Conservation (phyloP, 2,888 invertebrate genomes). For the Nephrocerus scutellatus region DNA sequence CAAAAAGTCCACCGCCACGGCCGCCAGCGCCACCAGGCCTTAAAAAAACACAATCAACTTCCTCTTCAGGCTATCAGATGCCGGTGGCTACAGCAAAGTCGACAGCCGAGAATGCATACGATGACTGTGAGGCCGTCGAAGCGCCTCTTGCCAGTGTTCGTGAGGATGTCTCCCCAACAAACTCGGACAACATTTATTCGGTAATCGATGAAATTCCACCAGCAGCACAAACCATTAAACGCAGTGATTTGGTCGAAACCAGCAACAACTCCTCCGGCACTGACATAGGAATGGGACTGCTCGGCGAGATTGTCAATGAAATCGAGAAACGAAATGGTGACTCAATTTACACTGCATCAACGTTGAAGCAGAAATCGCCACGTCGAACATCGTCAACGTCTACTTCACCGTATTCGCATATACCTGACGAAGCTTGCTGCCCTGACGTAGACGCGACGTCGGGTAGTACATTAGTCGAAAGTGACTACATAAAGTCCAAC, state of each 20-base stretch:
- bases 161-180: constrained; percentile 53
- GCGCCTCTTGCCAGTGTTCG: constrained; percentile 57
- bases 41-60: constrained; percentile 46
- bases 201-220: constrained; percentile 75
- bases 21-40: constrained; percentile 52
- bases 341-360: constrained; percentile 77
- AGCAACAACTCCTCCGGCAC: constrained; percentile 24
- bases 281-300: constrained; percentile 64
- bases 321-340: constrained; percentile 81
- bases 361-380: constrained; percentile 45
- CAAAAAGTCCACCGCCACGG: constrained; percentile 71
- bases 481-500: constrained; percentile 56
- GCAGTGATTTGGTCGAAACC: constrained; percentile 39
- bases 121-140: constrained; percentile 64
- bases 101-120: constrained; percentile 56
- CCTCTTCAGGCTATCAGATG: constrained; percentile 55
- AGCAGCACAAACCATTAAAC: constrained; percentile 39
- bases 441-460: no score
- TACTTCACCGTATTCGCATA: constrained; percentile 43
- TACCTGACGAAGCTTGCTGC: no score
- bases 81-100: constrained; percentile 44
- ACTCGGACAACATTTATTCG: constrained; percentile 73
- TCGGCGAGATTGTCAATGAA: constrained; percentile 82
- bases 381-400: not conserved
- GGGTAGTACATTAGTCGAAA: no score